Evolutionary conservation across 2,113 vertebrate genomes (phyloP).

Genomic region (Phyllostomus discolor): DNA sequence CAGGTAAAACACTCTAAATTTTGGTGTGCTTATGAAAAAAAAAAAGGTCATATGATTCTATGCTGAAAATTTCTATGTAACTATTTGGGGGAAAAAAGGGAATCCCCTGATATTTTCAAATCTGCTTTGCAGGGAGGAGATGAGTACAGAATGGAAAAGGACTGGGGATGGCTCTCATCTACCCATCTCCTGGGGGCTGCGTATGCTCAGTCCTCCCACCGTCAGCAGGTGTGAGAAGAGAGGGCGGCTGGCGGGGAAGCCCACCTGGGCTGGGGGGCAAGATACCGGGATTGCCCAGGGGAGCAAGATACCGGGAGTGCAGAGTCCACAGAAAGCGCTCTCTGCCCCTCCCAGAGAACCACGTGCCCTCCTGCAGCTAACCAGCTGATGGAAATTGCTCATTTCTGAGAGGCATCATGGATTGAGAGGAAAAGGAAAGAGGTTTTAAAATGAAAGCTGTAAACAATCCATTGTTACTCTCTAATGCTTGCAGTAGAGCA

Average conservation of each 20-base stretch:
- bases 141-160: not conserved
- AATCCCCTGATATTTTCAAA: not conserved
- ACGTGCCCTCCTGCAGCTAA: not conserved
- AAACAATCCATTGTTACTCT: not conserved
- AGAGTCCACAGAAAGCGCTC: too few species aligned
- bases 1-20: not conserved
- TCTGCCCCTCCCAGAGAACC: not conserved
- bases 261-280: not conserved
- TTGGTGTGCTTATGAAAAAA: not conserved
- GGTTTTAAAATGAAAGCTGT: not conserved
- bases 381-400: not conserved
- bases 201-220: not conserved
- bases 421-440: not conserved
- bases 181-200: not conserved
- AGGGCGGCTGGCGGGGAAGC: not conserved
- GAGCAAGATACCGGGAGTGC: not conserved
- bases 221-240: fast-evolving
- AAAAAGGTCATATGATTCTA: not conserved
- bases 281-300: not conserved
- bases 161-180: not conserved
- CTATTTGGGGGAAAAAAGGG: not conserved
- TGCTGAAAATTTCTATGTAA: not conserved
- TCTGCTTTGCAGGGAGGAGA: not conserved
- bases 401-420: not conserved
- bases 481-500: not conserved